Percentiles rank a stretch among this genome's conserved stretches.
Evolutionary conservation across 2,797 vertebrate genomes (phyloP).

Genomic region (Potorous gilbertii): DNA sequence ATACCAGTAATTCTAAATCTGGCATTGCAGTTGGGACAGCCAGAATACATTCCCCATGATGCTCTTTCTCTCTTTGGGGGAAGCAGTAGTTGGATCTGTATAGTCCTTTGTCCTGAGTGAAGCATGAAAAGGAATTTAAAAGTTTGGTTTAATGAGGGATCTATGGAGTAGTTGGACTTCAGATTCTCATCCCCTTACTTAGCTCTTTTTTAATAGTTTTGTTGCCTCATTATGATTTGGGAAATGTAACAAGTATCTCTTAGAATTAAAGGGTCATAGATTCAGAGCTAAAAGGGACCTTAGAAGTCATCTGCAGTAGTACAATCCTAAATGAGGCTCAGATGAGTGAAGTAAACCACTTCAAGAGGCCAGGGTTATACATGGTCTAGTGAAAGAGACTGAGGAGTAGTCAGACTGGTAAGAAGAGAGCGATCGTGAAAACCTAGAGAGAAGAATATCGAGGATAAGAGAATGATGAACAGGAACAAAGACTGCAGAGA

Average conservation of each 20-base stretch:
- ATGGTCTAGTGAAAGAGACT: neutral
- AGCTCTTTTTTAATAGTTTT: neutral
- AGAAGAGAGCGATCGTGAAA: neutral
- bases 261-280: neutral
- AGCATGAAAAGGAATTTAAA: neutral
- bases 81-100: neutral
- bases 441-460: neutral
- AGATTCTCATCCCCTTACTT: neutral
- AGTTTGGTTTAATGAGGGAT: constrained; percentile 13
- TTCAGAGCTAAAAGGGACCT: neutral
- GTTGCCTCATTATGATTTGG: neutral
- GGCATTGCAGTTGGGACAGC: neutral
- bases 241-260: neutral
- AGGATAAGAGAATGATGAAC: neutral
- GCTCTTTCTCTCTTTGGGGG: neutral
- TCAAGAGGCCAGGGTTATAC: neutral
- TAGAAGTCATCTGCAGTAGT: neutral
- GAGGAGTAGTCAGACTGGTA: neutral
- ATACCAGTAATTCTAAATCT: constrained; percentile 1
- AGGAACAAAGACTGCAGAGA: neutral
- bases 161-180: neutral
- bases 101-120: neutral
- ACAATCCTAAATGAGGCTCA: neutral
- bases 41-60: neutral
- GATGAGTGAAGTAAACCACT: neutral